Percentiles rank a stretch among this genome's conserved stretches.
phyloP scores from a whole-genome alignment of 2,797 vertebrate species.

The Chaunax sp. region DNA sequence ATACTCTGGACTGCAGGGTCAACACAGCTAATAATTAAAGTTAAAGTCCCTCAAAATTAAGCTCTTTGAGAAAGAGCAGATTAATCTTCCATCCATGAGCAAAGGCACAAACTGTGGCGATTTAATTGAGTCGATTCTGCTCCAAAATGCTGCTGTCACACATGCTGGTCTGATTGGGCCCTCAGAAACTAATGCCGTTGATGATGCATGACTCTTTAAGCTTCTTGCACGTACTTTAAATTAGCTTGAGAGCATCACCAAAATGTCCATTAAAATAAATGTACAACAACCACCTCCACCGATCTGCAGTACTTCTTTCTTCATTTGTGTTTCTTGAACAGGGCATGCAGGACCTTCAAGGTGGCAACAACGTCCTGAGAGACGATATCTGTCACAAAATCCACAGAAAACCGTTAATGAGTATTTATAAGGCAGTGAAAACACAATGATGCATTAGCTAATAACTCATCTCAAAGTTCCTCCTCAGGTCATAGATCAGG shows the following conservation, averaged over 20 bases:
- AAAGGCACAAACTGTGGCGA: too few relatives aligned
- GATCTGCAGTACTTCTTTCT: neutral
- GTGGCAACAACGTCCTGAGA: constrained; percentile 85
- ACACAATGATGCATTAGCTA: constrained; percentile 45
- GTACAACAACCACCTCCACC: neutral
- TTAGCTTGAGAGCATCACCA: neutral
- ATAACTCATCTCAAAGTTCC: constrained; percentile 31
- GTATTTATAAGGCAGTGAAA: constrained; percentile 37
- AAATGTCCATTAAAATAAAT: neutral
- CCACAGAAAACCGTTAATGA: constrained; percentile 41
- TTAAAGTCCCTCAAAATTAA: too few relatives aligned
- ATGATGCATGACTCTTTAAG: too few relatives aligned
- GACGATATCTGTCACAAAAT: constrained; percentile 87
- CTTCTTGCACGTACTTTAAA: neutral
- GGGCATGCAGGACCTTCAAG: constrained; percentile 87
- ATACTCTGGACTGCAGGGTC: too few relatives aligned
- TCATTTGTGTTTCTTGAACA: constrained; percentile 87
- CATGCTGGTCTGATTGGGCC: neutral
- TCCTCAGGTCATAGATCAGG: constrained; percentile 66
- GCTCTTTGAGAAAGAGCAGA: neutral
- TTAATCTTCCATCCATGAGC: neutral
- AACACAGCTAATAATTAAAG: too few relatives aligned
- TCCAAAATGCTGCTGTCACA: neutral
- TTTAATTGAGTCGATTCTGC: neutral
- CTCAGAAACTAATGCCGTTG: neutral